Base-by-base conservation (phyloP, 92 coral and sea anemone genomes). In the Isaurus tuberculatus region DNA sequence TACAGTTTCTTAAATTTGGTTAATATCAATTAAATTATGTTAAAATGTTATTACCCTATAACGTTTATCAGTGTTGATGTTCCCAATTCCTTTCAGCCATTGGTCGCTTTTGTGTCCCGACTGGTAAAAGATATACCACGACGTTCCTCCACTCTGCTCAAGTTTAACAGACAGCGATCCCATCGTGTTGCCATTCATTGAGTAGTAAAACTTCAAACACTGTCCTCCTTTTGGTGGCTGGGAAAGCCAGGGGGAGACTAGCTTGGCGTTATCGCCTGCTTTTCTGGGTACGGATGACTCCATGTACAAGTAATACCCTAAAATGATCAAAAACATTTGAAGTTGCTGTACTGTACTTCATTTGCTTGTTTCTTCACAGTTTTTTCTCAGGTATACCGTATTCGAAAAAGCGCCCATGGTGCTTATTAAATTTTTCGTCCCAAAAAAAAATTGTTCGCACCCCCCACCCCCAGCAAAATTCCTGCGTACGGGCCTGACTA, bases 241-340 rank as follows among this genome's bases (percentile, higher is more conserved):
- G 3, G 91, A 67, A 10, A 72, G 29, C 89, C 89, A 87, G 5
- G 89, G 86, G 60, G 94, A 83, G 28, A 78, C 83, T n/a, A 95
- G 72, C 32, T 80, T 84, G 15, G 98, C 98, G 11, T 49, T 83
- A 31, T 90, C 88, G 5, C 92, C 94, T 29, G 64, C 42, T 42
- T 51, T 37, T 5, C 87, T 64, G 0, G 88, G 86, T 0, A 34
- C 16, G 16, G 97, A 91, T 0, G 98, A 95, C 74, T 94, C 98
- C 77, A 94, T 87, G 71, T 95, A 93, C 79, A 95, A 72, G 70
- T 93, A 95, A 49, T 85, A 86, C 0, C 98, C 98, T 94, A 40
- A 43, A 28, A 4, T 4, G 2, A 5, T 26, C 2, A 60, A n/a
- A 8, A 40, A 40, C 0, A 1, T 1, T 40, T 13, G 0, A n/a